Evolutionary conservation across 1,140 invertebrate species (phyloP), one percentile per base, ranked within the genome.

Genomic region (Macrocentrus cingulum): DNA sequence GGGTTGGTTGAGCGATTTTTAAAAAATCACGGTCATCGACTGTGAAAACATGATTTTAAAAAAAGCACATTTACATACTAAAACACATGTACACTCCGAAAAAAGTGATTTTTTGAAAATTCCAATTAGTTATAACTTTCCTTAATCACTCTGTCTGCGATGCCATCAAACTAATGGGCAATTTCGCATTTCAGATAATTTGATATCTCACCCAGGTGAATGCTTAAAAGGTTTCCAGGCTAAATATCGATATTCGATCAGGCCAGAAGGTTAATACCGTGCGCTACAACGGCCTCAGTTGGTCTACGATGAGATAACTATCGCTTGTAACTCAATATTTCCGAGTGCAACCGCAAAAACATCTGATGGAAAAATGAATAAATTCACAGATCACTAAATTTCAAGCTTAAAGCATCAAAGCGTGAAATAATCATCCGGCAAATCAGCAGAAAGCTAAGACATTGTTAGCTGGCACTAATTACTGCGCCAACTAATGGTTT

Each of bases 181-280:
- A 51, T 51, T 51, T 51, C 29, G 37, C 37, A 20, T 36, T 19
- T 16, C 25, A 8, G 18, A 18, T 6, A 51, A 51, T 34, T 16
- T 51, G 49, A 51, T 51, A n/a, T n/a, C n/a, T n/a, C 29, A 36
- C 49, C 49, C 49, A 11, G 16, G 32, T 51, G 48, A 36, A 34
- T 51, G 22, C 49, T 51, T 13, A 51, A 51, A n/a, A 34, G 48
- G 16, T 36, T 9, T 51, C 32, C 34, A 22, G 29, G 36, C 9
- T 52, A 41, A 52, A 52, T 52, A 52, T 52, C 50, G 37, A 52
- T 52, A 52, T 52, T 52, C 37, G 50, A 41, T 41, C 36, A 22
- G 50, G 11, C 22, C 36, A 52, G n/a, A 41, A 22, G 19, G 16
- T 8, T 51, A 51, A 51, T 51, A 22, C 22, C n/a, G n/a, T 51